These are phyloP conservation scores for Paralichthys olivaceus DNA, from an alignment of 2,113 vertebrate species.

Conservation along the genomic window DNA sequence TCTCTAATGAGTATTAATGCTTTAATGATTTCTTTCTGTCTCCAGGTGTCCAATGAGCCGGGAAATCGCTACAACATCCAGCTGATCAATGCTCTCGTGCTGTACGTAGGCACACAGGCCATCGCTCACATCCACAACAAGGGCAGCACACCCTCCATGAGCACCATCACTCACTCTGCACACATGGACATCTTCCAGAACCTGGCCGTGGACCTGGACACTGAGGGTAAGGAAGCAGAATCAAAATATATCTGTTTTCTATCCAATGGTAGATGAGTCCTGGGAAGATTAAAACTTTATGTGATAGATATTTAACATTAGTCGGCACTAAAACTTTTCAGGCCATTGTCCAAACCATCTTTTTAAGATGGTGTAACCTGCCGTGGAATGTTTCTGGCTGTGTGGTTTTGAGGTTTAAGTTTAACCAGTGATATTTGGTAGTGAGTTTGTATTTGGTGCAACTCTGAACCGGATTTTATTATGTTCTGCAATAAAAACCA, in stretches of 20 bases:
- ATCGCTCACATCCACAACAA: slow-evolving; percentile 99
- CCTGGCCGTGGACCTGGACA: slow-evolving; percentile 97
- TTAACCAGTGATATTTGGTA: too few relatives aligned
- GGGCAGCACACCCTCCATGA: slow-evolving; percentile 99
- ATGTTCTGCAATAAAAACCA: neutral
- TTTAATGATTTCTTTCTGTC: neutral
- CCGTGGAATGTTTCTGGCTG: too few relatives aligned
- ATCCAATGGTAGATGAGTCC: neutral
- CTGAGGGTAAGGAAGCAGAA: slow-evolving; percentile 87
- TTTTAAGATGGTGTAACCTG: too few relatives aligned
- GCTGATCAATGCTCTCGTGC: slow-evolving; percentile 97
- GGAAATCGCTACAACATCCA: slow-evolving; percentile 99
- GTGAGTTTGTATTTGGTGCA: too few relatives aligned
- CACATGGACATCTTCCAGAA: slow-evolving; percentile 99
- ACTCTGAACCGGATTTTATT: too few relatives aligned
- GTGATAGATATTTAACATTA: too few relatives aligned
- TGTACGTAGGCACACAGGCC: slow-evolving; percentile 98
- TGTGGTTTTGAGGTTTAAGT: too few relatives aligned
- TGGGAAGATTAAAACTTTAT: too few relatives aligned
- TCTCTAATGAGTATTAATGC: too few relatives aligned
- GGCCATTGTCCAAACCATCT: too few relatives aligned
- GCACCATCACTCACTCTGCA: slow-evolving; percentile 98
- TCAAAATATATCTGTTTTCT: neutral
- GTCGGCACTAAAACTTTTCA: too few relatives aligned
- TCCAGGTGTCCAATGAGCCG: slow-evolving; percentile 96